Base-by-base conservation (phyloP, 2,113 vertebrate genomes). In the Rallus limicola region DNA sequence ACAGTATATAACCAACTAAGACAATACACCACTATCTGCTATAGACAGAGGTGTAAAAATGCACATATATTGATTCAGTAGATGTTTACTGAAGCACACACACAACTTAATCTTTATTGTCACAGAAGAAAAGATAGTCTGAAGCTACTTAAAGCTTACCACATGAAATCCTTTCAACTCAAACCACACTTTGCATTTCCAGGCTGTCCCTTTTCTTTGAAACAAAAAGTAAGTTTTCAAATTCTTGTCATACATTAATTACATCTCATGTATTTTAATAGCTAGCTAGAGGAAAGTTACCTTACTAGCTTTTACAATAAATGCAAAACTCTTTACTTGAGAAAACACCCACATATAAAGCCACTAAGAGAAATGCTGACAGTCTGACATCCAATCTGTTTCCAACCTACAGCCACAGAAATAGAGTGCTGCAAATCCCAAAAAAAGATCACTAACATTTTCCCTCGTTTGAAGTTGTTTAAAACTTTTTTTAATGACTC, bases 361-460 rank as follows among this genome's bases (percentile, higher is more conserved):
- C 65, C 26, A 70, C 62, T 90, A 92, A 86, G 89, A 95, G 77
- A 96, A 93, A 92, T 2, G 48, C 88, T 96, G 93, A 96, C 95
- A 96, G 95, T 94, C 95, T 96, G 95, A 96, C 95, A 95, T 96
- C 88, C 95, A 96, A 97, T 97, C 95, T 97, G 96, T 95, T 94
- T 88, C 68, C 93, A 96, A 5, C 93, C 96, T 75, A 96, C 95
- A 50, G 82, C 65, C 92, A 84, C 93, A 84, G 88, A 96, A 97
- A 97, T 93, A 97, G 88, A 97, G 69, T 53, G 10, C 65, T 53
- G 80, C 65, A 92, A 38, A 69, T 52, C 81, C 93, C 75, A 38
- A 68, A 93, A 93, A 93, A 95, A 92, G 69, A 88, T 60, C 79
- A 42, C 42, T 83, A 96, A 93, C 92, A 83, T 88, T 92, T 92